Conservation (phyloP, 1,140 invertebrate species). For the Drosophila seguyi region DNA sequence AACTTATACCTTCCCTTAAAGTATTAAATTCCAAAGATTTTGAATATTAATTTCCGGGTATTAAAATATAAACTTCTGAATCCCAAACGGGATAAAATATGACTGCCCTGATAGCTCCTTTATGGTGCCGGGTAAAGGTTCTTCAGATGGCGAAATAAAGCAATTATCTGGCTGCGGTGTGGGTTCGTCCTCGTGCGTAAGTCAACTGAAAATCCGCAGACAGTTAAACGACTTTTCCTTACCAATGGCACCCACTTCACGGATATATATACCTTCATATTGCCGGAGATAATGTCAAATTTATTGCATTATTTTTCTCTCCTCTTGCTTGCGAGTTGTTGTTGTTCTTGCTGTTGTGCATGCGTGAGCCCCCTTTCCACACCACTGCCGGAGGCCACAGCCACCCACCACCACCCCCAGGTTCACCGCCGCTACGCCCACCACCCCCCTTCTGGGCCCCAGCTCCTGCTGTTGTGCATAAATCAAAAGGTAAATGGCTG, state of each 20-base stretch:
- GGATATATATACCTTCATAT: conserved; percentile 63
- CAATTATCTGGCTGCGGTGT: conserved; percentile 42
- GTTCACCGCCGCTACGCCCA: not conserved
- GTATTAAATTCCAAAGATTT: not conserved
- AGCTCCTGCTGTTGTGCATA: conserved; percentile 65
- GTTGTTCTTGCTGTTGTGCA: conserved; percentile 50
- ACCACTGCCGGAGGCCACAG: not conserved
- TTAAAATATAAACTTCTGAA: conserved; percentile 14
- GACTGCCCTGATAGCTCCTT: conserved; percentile 15
- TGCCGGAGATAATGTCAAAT: conserved; percentile 80
- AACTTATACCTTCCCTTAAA: not conserved
- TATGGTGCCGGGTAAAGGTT: conserved; percentile 12
- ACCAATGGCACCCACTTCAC: conserved; percentile 38
- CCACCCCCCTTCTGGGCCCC: conserved; percentile 1
- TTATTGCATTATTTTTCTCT: conserved; percentile 80
- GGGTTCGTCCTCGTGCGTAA: conserved; percentile 36
- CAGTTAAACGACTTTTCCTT: conserved; percentile 61
- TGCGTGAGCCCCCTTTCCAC: conserved; percentile 33
- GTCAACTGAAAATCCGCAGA: conserved; percentile 59
- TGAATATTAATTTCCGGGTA: not conserved
- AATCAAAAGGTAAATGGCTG: conserved; percentile 84
- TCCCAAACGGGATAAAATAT: conserved; percentile 14
- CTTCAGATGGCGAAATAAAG: conserved; percentile 40
- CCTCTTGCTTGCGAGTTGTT: conserved; percentile 51
- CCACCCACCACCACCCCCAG: conserved; percentile 1